Base-by-base conservation (phyloP, 2,888 invertebrate species). In the Cryptus armator region DNA sequence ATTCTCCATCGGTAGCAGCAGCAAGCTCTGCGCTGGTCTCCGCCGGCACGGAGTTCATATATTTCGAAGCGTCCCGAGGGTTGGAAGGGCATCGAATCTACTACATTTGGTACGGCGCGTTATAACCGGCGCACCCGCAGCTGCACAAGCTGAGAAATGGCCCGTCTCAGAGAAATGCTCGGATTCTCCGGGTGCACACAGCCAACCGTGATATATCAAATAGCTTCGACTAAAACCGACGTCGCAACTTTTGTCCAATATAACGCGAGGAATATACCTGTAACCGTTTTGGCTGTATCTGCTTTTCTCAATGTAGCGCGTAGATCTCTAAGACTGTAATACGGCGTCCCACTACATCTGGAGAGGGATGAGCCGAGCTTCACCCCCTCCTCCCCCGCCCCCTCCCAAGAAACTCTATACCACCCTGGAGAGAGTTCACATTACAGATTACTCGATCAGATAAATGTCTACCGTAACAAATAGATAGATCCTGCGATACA, bases 201-300 rank as follows among this genome's bases (percentile, higher is more conserved):
- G 89, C 88, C 88, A 86, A 84, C 75, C 71, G 72, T 88, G 88
- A 90, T 91, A 91, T 90, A 92, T 92, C 91, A 91, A 91, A 91
- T 89, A 86, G 88, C 87, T 88, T 88, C 86, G 87, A 88, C 88
- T 89, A 86, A 89, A 89, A 91, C 88, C 89, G 90, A 90, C 89
- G 90, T 88, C 87, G 88, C 90, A 90, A 92, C 90, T 91, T 91
- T 91, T 89, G 90, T 90, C 90, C 90, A 89, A 91, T 91, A 91
- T 91, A 91, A 89, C 89, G 87, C 84, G 68, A 71, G 66, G 71
- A 53, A 82, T 80, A 81, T 77, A 78, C 81, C 77, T 67, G 56
- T 37, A 43, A 53, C 67, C 24, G 62, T 29, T 71, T 16, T n/a
- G 70, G n/a, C 62, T 78, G 53, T 72, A 51, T 84, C 74, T 68